Evolutionary conservation across 2,888 invertebrate species (phyloP), one percentile per base, ranked within the genome.

Genomic region (Monoplex corrugatus): DNA sequence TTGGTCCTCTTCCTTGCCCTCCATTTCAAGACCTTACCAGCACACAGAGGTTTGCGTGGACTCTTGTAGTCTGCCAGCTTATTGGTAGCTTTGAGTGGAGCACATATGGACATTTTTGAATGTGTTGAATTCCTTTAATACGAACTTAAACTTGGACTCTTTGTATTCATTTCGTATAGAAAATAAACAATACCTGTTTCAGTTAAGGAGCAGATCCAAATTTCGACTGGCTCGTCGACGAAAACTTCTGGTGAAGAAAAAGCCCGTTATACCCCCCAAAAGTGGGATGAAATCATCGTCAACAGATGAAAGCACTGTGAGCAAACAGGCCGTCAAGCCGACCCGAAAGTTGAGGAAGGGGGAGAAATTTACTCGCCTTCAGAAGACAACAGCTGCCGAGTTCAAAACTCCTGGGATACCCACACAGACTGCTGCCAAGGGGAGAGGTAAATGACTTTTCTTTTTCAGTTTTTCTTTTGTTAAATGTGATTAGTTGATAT

Each of bases 231-330:
- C 38, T 8, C 84, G 84, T 0, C 13, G 38, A 5, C 83, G 68
- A 19, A 88, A 88, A 28, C 3, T 57, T 23, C 83, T 88, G 28
- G 44, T 88, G 40, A 88, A 88, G 40, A 88, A 88, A 82, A 87
- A 87, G 32, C 68, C n/a, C 0, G 82, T 68, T 8, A n/a, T 23
- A 13, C 43, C 44, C 63, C 45, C 83, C 0, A 43, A n/a, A 2
- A 10, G 16, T 38, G 85, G 89, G 82, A 45, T 35, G 38, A 50
- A 40, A 6, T 89, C 90, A 10, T 84, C 90, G 0, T 90, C 90
- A 19, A 87, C 90, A 28, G 90, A 90, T 45, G 89, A 57, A 3
- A 38, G 84, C 6, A 35, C 84, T 23, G 44, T 6, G 10, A 2
- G 32, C 38, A 50, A 35, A 13, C 16, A 10, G 0, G 23, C 19